A percentile compares a stretch with the other conserved stretches of the same genome.
Evolutionary conservation across 2,797 vertebrate genomes (phyloP).

Genomic region (Naso thynnoides): DNA sequence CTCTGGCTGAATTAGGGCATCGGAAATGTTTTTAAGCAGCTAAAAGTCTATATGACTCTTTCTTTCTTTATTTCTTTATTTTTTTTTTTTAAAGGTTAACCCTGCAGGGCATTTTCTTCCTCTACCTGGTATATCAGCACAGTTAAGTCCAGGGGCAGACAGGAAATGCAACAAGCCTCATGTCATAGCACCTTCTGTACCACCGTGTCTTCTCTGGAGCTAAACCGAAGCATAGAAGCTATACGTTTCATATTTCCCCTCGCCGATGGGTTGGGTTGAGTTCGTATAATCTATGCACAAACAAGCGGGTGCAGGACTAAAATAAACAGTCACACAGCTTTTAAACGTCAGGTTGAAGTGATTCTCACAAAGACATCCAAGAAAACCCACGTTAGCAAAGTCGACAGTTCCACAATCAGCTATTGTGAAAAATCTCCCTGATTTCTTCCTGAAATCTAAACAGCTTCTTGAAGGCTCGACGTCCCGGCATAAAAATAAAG

Average conservation of each 20-base stretch:
- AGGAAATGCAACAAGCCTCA: background rate
- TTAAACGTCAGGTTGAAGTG: background rate
- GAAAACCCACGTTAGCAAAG: background rate
- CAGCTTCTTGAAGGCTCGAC: background rate
- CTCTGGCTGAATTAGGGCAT: too few species aligned
- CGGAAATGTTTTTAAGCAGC: too few species aligned
- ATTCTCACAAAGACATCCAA: background rate
- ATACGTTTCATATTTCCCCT: background rate
- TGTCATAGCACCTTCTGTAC: background rate
- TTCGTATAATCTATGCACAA: background rate
- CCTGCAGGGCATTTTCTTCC: too few species aligned
- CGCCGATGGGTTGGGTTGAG: background rate
- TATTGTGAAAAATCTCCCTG: conserved; percentile 40
- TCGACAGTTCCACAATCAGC: background rate
- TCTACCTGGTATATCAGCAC: background rate
- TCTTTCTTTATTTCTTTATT: too few species aligned
- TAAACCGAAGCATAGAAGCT: background rate
- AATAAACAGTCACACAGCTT: background rate
- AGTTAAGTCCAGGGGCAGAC: too few species aligned
- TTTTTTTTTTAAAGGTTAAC: too few species aligned
- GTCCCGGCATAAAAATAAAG: background rate
- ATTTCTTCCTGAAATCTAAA: too few species aligned
- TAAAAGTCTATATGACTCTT: too few species aligned
- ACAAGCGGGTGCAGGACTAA: background rate
- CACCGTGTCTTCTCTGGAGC: background rate